phyloP scores from a whole-genome alignment of 2,113 vertebrate genomes.

The Platanista minor region DNA sequence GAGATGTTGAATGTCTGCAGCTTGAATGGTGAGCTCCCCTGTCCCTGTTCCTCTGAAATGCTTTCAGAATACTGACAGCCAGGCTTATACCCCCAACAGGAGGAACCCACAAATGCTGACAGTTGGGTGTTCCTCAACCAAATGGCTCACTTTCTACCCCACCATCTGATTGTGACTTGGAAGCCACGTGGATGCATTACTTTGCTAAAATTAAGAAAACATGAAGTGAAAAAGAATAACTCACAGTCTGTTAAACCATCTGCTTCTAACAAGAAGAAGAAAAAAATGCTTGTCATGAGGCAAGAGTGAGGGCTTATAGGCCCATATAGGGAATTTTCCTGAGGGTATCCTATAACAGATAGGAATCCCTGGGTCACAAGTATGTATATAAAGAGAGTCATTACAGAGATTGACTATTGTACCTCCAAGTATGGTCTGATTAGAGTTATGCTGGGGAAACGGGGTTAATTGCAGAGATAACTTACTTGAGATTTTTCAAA shows the following conservation, averaged over 20 bases:
- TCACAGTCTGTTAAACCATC: constrained; percentile 17
- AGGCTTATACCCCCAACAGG: background rate
- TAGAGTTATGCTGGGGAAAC: background rate
- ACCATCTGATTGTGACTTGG: constrained; percentile 11
- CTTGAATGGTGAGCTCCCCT: background rate
- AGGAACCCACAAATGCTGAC: background rate
- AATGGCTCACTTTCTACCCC: background rate
- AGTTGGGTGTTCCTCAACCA: background rate
- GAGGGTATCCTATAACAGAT: background rate
- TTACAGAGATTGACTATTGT: background rate
- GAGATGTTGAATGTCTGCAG: background rate
- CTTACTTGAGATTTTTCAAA: background rate
- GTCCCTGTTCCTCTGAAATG: background rate
- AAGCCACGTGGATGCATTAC: background rate
- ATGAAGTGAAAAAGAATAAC: constrained; percentile 36
- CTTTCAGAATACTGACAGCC: background rate
- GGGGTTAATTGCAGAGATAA: background rate
- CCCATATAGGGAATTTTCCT: background rate
- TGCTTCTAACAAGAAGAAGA: background rate
- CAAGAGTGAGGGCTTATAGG: background rate
- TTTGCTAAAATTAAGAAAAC: constrained; percentile 45
- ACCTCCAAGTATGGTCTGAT: background rate
- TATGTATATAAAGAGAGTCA: background rate
- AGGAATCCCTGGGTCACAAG: background rate
- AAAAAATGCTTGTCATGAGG: background rate